Percentiles rank a stretch among this genome's conserved stretches.
These are phyloP conservation scores for Mastomys natalensis DNA, from an alignment of 2,113 vertebrate species.

Conservation along the genomic window DNA sequence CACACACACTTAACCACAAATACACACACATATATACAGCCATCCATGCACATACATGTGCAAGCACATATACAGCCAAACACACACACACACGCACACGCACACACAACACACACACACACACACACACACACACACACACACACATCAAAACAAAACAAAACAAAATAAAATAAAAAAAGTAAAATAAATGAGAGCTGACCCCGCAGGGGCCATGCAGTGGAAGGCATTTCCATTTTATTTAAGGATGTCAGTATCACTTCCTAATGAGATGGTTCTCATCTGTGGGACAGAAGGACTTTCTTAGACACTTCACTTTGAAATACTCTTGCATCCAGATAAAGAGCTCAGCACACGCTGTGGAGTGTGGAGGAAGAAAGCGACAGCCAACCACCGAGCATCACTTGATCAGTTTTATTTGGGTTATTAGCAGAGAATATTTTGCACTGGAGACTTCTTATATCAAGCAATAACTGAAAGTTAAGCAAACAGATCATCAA, in stretches of 20 bases:
- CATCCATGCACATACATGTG: too few species aligned
- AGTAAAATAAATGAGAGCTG: background rate
- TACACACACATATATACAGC: background rate
- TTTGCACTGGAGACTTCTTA: slow-evolving; percentile 77
- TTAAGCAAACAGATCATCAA: slow-evolving; percentile 78
- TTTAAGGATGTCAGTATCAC: background rate
- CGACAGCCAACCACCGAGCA: background rate
- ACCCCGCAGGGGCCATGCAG: background rate
- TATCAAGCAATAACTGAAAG: slow-evolving; percentile 64
- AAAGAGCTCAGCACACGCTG: slow-evolving; percentile 20
- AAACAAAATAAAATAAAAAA: background rate
- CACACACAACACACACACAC: background rate
- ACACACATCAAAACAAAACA: background rate
- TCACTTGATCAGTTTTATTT: slow-evolving; percentile 77
- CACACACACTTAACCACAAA: too few species aligned
- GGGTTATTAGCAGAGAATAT: slow-evolving; percentile 71
- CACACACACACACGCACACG: background rate
- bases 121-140: background rate
- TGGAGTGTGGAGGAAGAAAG: slow-evolving; percentile 34
- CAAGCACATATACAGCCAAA: background rate
- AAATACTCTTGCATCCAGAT: slow-evolving; percentile 7
- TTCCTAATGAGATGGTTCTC: background rate
- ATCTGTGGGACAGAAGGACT: background rate
- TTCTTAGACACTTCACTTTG: background rate
- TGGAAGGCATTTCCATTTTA: background rate